These are phyloP conservation scores for Trialeurodes vaporariorum DNA, from an alignment of 1,140 invertebrate genomes.

Conservation along the genomic window DNA sequence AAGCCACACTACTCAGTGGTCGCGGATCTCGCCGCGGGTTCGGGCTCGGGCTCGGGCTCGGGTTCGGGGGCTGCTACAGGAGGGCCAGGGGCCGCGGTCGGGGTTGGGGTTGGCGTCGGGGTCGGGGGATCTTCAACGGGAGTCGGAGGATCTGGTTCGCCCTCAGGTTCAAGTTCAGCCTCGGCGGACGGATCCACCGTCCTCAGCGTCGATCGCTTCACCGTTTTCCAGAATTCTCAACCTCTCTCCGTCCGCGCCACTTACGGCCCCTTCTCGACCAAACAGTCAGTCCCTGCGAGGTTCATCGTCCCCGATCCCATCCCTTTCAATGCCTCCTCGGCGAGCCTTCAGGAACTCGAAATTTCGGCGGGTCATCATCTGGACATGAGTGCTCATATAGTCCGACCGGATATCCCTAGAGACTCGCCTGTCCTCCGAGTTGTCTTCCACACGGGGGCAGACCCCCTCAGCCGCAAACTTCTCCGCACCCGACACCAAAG, in stretches of 20 bases:
- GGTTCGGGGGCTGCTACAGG: slow-evolving; percentile 2
- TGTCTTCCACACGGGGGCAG: slow-evolving; percentile 59
- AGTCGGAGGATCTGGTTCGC: slow-evolving; percentile 35
- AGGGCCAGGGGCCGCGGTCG: no score
- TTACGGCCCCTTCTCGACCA: slow-evolving; percentile 85
- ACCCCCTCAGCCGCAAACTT: slow-evolving; percentile 8
- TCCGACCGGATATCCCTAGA: slow-evolving; percentile 63
- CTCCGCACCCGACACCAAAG: slow-evolving; percentile 34
- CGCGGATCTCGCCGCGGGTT: slow-evolving; percentile 27
- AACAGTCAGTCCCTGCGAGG: slow-evolving; percentile 24
- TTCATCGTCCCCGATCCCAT: slow-evolving; percentile 18
- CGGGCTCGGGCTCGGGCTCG: slow-evolving; percentile 2
- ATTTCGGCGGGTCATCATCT: slow-evolving; percentile 50
- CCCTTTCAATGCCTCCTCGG: slow-evolving; percentile 14
- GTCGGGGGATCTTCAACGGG: background rate
- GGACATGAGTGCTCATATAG: slow-evolving; percentile 83
- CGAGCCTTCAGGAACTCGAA: slow-evolving; percentile 27
- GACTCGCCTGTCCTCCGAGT: slow-evolving; percentile 78
- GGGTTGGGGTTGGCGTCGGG: slow-evolving; percentile 5
- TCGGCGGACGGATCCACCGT: slow-evolving; percentile 71
- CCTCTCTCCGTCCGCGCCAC: slow-evolving; percentile 76
- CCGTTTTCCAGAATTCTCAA: slow-evolving; percentile 64
- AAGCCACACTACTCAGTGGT: slow-evolving; percentile 32
- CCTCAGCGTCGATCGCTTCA: slow-evolving; percentile 68
- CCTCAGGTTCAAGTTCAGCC: slow-evolving; percentile 70